Percentiles rank a stretch among this genome's conserved stretches.
Evolutionary conservation across 2,797 vertebrate species (phyloP).

Genomic region (Borostomias antarcticus): DNA sequence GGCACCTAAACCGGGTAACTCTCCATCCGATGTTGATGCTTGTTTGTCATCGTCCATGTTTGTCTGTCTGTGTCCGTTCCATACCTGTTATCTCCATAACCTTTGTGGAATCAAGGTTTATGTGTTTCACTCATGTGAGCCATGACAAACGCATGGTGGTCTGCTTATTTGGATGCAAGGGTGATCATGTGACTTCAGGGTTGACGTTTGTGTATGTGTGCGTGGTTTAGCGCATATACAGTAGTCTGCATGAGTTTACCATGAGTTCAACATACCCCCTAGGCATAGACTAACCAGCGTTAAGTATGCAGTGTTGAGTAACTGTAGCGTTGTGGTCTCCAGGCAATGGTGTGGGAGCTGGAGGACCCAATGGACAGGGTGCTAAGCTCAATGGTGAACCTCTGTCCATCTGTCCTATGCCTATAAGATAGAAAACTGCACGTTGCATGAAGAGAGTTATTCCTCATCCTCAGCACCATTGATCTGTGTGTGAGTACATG

Average conservation of each 20-base stretch:
- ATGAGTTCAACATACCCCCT: slow-evolving; percentile 32
- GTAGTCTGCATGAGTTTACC: slow-evolving; percentile 6
- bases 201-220: not conserved
- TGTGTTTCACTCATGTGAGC: slow-evolving; percentile 10
- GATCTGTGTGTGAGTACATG: not conserved
- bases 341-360: slow-evolving; percentile 23
- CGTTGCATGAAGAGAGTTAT: not conserved
- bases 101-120: slow-evolving; percentile 6
- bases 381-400: slow-evolving; percentile 23
- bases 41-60: slow-evolving; percentile 18
- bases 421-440: not conserved
- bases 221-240: not conserved
- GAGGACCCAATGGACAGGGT: slow-evolving; percentile 17
- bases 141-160: slow-evolving; percentile 9
- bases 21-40: not conserved
- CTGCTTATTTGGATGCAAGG: slow-evolving; percentile 30
- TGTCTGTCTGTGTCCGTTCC: slow-evolving; percentile 15
- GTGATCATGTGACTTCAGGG: not conserved
- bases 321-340: slow-evolving; percentile 8
- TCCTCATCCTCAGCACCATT: not conserved
- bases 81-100: slow-evolving; percentile 4
- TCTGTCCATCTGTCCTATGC: not conserved
- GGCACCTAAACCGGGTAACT: slow-evolving; percentile 48
- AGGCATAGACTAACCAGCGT: slow-evolving; percentile 16
- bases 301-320: not conserved